Evolutionary conservation across 2,888 invertebrate genomes (phyloP).

Genomic region (Papilio protenor): DNA sequence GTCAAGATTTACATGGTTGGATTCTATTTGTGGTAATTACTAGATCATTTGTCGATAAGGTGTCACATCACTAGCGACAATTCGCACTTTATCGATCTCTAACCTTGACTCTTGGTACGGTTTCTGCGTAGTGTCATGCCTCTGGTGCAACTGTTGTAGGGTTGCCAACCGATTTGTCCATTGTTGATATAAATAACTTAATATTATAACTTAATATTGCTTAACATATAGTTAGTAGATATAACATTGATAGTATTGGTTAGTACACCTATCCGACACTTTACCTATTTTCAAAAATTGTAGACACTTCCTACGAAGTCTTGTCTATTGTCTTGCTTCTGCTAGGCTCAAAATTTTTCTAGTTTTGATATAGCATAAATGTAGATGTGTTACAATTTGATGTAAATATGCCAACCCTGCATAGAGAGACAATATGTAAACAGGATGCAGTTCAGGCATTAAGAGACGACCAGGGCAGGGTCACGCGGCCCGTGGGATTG

Average conservation of each 20-base stretch:
- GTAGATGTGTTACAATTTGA: neutral
- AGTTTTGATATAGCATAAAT: neutral
- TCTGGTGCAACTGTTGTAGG: neutral
- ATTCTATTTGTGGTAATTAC: neutral
- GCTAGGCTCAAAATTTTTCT: neutral
- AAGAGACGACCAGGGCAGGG: neutral
- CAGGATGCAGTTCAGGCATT: conserved; percentile 28
- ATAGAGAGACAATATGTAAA: conserved; percentile 25
- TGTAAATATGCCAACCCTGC: conserved; percentile 8
- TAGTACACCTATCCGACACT: neutral
- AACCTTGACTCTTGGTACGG: conserved; percentile 34
- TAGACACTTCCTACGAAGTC: too few species aligned
- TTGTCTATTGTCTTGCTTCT: neutral
- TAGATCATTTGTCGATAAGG: neutral
- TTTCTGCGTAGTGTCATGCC: conserved; percentile 23
- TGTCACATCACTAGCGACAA: conserved; percentile 9
- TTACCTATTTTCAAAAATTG: neutral
- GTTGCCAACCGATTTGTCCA: neutral
- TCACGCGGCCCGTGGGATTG: neutral
- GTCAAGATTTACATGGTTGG: neutral
- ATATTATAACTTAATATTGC: neutral
- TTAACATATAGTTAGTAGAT: neutral
- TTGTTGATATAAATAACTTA: neutral
- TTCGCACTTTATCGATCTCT: conserved; percentile 14
- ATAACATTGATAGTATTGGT: neutral